Base-by-base conservation (phyloP, 2,888 invertebrate species). In the Laothoe populi region DNA sequence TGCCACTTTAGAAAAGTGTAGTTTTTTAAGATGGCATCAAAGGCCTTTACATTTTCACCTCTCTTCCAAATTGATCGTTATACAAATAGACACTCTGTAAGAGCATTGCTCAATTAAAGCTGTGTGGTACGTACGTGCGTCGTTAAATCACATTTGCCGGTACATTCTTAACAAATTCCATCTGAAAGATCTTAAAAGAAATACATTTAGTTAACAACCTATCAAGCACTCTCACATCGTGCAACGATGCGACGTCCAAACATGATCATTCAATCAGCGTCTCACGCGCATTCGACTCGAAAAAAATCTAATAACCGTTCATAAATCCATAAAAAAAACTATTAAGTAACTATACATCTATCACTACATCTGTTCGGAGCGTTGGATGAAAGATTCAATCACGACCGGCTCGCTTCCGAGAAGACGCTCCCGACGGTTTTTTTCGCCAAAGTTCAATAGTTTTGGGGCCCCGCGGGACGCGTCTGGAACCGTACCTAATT, bases 371-470 rank as follows among this genome's bases (percentile, higher is more conserved):
- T 70, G 72, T 71, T 73, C 68, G 76, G 83, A 71, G 72, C 79
- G 78, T 70, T 73, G 76, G 84, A 87, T 84, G 86, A 84, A 86
- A 88, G 85, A 88, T 88, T 88, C 88, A 88, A 89, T 89, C 90
- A 89, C 85, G 84, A 80, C 75, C 78, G 72, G 68, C 70, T 65
- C 78, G 86, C 80, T 91, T 90, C 89, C 80, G 80, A 87, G 88
- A 90, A 90, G 78, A 68, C 74, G 74, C 73, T 66, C 31, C 67
- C 63, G 67, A 61, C 70, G 38, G 66, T 74, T 80, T 84, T 87
- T 84, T 82, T 79, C 79, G 72, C 74, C 73, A 72, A 71, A 77
- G 76, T 76, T 79, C 79, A 74, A 80, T 77, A 76, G 76, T 83
- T 84, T 84, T 84, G 74, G 89, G 81, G 84, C 74, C 71, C 79